Evolutionary conservation across 1,140 invertebrate genomes (phyloP), one percentile per base, ranked within the genome.

Genomic region (Hormaphis cornu): DNA sequence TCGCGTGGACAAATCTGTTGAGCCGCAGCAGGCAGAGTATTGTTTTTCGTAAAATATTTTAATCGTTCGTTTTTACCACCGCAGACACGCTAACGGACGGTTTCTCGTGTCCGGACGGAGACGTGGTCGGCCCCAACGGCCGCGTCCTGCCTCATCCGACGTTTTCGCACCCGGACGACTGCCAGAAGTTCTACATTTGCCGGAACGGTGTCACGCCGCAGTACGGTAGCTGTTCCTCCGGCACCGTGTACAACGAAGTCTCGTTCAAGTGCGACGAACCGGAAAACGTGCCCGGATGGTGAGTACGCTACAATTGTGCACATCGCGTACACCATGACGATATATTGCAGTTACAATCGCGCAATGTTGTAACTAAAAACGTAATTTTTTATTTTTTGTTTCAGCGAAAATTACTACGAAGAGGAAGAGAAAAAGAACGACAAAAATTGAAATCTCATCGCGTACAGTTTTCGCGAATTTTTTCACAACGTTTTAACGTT

Each of bases 111-210:
- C 90, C 90, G 0, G 82, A 86, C 24, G 86, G 83, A 1, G 86
- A 89, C 71, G 82, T 85, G 2, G 76, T 83, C 35, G 86, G 87
- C 6, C 85, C 85, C 8, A 86, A 85, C 69, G 87, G 87, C 16
- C 81, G 87, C 61, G 81, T 83, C 10, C 78, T 89, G 1, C 88
- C 88, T 1, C 88, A 92, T 77, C 88, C 89, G 0, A 89, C 88
- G 0, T 91, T 88, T 79, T 83, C 89, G 4, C 87, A 91, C 78
- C 85, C 88, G 0, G 86, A 88, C 37, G 89, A 93, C 76, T 93
- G 90, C 75, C 85, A 87, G 72, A 90, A 89, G 75, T 91, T 91
- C 78, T 92, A 91, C 79, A 90, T 91, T 71, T 91, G 89, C 78
- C 80, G 88, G 46, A 89, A 90, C 73, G 88, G 88, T 3, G 82